Percentiles rank a stretch among this genome's conserved stretches.
Conservation (phyloP, 2,797 vertebrate species). For the Silurus lanzhouensis region DNA sequence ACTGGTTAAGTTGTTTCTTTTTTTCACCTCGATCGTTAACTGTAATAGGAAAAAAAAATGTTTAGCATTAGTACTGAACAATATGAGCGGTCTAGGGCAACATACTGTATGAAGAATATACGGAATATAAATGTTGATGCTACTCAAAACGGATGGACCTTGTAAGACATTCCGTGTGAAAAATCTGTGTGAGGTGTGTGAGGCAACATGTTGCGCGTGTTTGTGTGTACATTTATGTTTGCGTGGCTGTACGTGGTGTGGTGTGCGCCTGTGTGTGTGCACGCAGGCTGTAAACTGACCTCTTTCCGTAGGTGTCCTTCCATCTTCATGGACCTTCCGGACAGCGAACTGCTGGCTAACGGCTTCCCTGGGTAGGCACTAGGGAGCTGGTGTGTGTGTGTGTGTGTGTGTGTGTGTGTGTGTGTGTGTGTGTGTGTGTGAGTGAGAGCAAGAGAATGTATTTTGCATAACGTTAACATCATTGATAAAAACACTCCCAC, state of each 20-base stretch:
- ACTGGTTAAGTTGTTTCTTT: background rate
- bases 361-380: conserved; percentile 80
- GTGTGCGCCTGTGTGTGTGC: conserved; percentile 47
- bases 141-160: background rate
- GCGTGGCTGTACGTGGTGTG: conserved; percentile 32
- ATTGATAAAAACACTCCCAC: conserved; percentile 15
- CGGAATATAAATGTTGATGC: background rate
- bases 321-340: conserved; percentile 84
- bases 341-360: conserved; percentile 82
- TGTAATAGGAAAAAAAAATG: background rate
- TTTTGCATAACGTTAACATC: conserved; percentile 15
- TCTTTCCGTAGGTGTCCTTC: conserved; percentile 84
- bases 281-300: conserved; percentile 71
- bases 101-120: background rate
- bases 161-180: background rate
- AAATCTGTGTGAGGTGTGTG: background rate
- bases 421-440: conserved; percentile 58
- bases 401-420: conserved; percentile 58
- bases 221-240: background rate
- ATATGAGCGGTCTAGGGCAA: background rate
- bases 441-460: conserved; percentile 46
- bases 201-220: conserved; percentile 18
- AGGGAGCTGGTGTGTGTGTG: conserved; percentile 48
- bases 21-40: background rate
- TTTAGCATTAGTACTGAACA: background rate